Evolutionary conservation across 1,140 invertebrate species (phyloP), one percentile per base, ranked within the genome.

Genomic region (Caenorhabditis latens): DNA sequence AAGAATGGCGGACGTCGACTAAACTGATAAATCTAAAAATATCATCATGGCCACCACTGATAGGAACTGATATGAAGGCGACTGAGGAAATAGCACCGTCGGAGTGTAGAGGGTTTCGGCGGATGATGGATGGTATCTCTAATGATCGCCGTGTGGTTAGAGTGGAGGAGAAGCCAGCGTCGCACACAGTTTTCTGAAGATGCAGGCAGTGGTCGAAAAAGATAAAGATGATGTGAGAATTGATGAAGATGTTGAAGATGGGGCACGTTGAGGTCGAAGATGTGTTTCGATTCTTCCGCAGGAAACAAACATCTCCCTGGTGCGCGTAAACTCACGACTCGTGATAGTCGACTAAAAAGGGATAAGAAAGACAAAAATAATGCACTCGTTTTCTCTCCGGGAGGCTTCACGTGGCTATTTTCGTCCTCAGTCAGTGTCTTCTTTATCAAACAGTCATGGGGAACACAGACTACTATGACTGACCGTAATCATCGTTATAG

Each of bases 181-280:
- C 71, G 46, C 71, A 50, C 71, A 53, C 71, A 50, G 71, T 79
- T 79, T 79, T 79, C 71, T 79, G 46, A 79, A 79, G 71, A 79
- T 79, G 46, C 16, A 71, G 65, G 8, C 8, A 79, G 71, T 79
- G 71, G 43, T 50, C 71, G 71, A 79, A 79, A 43, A 48, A 21
- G 43, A 71, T 46, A 19, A 79, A 19, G 71, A 79, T 79, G 43
- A 79, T 79, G 71, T 48, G 40, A 43, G 71, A 79, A 50, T 4
- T 53, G 13, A 13, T 13, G 71, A 79, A 50, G 43, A 50, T 53
- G 43, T 46, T 16, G 19, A 46, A 71, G 67, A 71, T 19, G 67
- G 43, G 16, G 67, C 46, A 71, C 40, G 71, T 50, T 19, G 71
- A 79, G 46, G 71, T 50, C 46, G 65, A 43, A 40, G 65, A 71